phyloP scores from a whole-genome alignment of 2,113 vertebrate species.

The Campylomormyrus numenius region DNA sequence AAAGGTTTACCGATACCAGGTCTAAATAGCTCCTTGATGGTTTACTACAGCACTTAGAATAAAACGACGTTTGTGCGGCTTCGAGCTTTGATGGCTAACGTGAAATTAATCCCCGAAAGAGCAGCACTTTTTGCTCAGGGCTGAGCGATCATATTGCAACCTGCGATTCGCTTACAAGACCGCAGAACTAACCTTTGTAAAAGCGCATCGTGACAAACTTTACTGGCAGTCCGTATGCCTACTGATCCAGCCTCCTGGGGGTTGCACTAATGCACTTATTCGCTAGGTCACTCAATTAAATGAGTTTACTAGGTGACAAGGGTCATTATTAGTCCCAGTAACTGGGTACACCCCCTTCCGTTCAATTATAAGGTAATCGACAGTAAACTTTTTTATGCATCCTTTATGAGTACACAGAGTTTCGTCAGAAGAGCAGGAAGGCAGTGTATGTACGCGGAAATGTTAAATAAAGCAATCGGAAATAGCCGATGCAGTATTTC shows the following conservation, averaged over 20 bases:
- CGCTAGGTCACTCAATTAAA: background rate
- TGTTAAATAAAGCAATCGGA: background rate
- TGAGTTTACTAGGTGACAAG: background rate
- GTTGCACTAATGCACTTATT: background rate
- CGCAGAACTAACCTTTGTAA: background rate
- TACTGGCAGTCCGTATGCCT: background rate
- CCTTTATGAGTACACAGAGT: background rate
- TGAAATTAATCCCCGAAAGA: background rate
- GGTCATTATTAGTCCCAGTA: background rate
- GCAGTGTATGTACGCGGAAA: background rate
- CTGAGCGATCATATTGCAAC: background rate
- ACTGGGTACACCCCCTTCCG: background rate
- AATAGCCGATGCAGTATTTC: background rate
- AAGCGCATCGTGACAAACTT: background rate
- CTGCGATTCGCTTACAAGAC: background rate
- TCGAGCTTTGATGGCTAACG: background rate
- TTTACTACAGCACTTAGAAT: background rate
- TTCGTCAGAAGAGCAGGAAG: background rate
- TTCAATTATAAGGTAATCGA: background rate
- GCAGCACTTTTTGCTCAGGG: background rate
- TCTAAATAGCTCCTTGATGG: background rate
- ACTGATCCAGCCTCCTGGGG: background rate
- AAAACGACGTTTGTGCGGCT: background rate
- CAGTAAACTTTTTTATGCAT: background rate
- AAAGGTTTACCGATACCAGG: background rate